Evolutionary conservation across 2,888 invertebrate genomes (phyloP).

Genomic region (Bedellia somnulentella): DNA sequence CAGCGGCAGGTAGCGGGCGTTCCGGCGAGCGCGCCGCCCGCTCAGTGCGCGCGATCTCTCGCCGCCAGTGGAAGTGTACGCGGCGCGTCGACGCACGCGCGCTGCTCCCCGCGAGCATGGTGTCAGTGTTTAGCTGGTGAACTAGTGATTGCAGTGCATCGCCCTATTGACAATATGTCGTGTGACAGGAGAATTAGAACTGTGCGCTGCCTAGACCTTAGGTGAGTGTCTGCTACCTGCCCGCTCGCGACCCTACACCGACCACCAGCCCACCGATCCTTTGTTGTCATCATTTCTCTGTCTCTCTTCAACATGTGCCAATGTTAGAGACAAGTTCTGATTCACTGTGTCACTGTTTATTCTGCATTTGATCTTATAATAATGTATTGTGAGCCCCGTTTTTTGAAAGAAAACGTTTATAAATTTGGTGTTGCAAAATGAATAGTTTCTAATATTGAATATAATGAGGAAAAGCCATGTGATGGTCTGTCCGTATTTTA

Average conservation of each 20-base stretch:
- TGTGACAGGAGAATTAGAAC: constrained; percentile 56
- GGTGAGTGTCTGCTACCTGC: constrained; percentile 39
- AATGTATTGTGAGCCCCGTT: too few species aligned
- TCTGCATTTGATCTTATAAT: constrained; percentile 16
- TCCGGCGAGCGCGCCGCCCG: constrained; percentile 26
- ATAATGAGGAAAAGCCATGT: too few species aligned
- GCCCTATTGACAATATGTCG: constrained; percentile 47
- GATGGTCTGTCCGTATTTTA: too few species aligned
- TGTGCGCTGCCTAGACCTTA: constrained; percentile 55
- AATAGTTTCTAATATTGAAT: too few species aligned
- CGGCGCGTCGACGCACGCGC: constrained; percentile 43
- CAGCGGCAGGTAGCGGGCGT: constrained; percentile 34
- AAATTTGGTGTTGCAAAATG: too few species aligned
- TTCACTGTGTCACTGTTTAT: constrained; percentile 29
- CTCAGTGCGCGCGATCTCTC: constrained; percentile 59
- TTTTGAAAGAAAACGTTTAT: too few species aligned
- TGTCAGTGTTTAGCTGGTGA: constrained; percentile 39
- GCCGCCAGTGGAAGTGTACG: constrained; percentile 55
- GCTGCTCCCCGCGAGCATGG: constrained; percentile 36
- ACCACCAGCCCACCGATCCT: constrained; percentile 28
- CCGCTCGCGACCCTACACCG: constrained; percentile 36
- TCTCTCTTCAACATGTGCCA: constrained; percentile 44
- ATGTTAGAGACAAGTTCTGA: constrained; percentile 26
- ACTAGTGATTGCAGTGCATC: constrained; percentile 40
- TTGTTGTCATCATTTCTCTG: constrained; percentile 47